Evolutionary conservation across 2,113 vertebrate genomes (phyloP).

Genomic region (Alexandromys fortis): DNA sequence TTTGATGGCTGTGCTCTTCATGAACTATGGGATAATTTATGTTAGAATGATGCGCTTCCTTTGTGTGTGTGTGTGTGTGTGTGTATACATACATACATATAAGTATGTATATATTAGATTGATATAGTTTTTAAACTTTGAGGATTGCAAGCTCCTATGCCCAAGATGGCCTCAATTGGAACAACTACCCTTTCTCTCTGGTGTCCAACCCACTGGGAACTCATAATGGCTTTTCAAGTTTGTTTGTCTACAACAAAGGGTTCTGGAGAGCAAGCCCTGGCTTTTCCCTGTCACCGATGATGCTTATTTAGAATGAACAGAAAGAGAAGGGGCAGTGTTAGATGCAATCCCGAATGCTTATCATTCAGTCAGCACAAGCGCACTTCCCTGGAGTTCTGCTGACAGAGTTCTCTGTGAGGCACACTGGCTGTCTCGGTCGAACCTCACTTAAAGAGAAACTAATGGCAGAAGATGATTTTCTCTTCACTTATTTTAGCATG

Average conservation of each 20-base stretch:
- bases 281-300: not conserved
- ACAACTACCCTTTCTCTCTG: not conserved
- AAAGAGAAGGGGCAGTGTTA: not conserved
- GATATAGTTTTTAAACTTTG: not conserved
- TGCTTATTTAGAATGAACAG: slow-evolving; percentile 19
- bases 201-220: not conserved
- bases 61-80: not conserved
- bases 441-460: slow-evolving; percentile 62
- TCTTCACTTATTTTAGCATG: not conserved
- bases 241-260: slow-evolving; percentile 11
- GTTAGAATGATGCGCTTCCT: not conserved
- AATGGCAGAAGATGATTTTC: slow-evolving; percentile 50
- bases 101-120: not conserved
- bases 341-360: not conserved
- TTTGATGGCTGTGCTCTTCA: not conserved
- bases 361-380: slow-evolving; percentile 10
- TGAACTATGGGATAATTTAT: not conserved
- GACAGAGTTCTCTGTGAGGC: not conserved
- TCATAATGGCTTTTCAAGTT: not conserved
- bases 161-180: not conserved
- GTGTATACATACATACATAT: no score
- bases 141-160: not conserved
- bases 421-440: slow-evolving; percentile 12
- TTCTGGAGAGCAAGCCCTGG: not conserved
- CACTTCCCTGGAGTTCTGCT: slow-evolving; percentile 42